These are phyloP conservation scores for Adelges cooleyi DNA, from an alignment of 1,140 invertebrate species.

Conservation along the genomic window DNA sequence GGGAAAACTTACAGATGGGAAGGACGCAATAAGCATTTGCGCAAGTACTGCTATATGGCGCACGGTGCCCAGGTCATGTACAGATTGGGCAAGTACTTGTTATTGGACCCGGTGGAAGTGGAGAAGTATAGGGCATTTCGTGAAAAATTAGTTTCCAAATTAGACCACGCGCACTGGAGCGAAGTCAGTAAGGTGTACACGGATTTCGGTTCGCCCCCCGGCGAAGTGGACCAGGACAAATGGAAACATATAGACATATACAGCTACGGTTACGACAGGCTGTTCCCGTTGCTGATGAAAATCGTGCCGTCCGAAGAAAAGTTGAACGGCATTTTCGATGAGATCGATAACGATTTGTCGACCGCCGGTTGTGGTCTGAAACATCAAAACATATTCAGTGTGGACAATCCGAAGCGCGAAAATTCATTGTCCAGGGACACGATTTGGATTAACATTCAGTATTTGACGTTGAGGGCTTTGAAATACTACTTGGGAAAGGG, in stretches of 20 bases:
- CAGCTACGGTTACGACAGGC: constrained; percentile 83
- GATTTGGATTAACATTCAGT: constrained; percentile 99
- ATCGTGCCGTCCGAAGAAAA: constrained; percentile 72
- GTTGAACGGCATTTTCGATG: constrained; percentile 63
- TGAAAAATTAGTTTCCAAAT: constrained; percentile 61
- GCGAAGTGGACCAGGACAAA: constrained; percentile 62
- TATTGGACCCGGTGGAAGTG: constrained; percentile 52
- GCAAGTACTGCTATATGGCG: constrained; percentile 94
- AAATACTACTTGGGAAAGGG: too few species aligned
- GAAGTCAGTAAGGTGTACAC: constrained; percentile 49
- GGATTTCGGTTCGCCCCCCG: constrained; percentile 86
- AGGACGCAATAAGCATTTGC: constrained; percentile 82
- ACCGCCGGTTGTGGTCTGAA: constrained; percentile 91
- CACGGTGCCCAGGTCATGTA: constrained; percentile 43
- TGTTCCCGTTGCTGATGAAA: constrained; percentile 89
- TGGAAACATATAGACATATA: constrained; percentile 67
- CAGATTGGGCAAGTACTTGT: constrained; percentile 59
- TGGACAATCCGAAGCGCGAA: constrained; percentile 94
- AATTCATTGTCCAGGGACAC: constrained; percentile 96
- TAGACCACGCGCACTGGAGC: constrained; percentile 84
- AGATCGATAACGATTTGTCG: constrained; percentile 59
- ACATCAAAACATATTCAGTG: constrained; percentile 76
- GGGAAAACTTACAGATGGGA: constrained; percentile 66
- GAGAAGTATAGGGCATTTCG: constrained; percentile 37
- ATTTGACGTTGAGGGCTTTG: constrained; percentile 63